phyloP scores from a whole-genome alignment of 2,888 invertebrate genomes.

The Synergus umbraculus region DNA sequence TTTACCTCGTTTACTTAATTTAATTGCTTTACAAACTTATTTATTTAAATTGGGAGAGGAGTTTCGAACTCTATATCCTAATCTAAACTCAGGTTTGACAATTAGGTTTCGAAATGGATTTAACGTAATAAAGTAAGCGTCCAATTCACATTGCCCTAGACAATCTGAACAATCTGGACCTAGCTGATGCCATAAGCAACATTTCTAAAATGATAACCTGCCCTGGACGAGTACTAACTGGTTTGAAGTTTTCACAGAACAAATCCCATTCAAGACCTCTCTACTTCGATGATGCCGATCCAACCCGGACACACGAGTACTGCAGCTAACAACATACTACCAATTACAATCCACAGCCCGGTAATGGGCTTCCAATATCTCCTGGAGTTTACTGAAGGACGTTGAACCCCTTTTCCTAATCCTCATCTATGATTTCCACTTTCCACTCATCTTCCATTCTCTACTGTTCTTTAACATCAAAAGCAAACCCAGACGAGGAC shows the following conservation, averaged over 20 bases:
- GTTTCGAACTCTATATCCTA: not conserved
- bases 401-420: slow-evolving; percentile 28
- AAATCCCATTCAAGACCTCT: slow-evolving; percentile 2
- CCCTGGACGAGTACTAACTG: not conserved
- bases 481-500: not conserved
- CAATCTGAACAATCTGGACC: not conserved
- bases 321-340: slow-evolving; percentile 53
- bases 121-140: not conserved
- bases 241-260: slow-evolving; percentile 16
- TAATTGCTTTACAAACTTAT: too few relatives aligned
- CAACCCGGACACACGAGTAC: slow-evolving; percentile 2
- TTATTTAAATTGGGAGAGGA: not conserved
- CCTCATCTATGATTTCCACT: not conserved
- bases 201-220: slow-evolving; percentile 22
- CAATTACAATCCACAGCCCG: slow-evolving; percentile 53
- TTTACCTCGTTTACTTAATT: not conserved
- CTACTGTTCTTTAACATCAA: not conserved
- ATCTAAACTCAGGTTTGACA: not conserved
- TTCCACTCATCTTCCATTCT: not conserved
- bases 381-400: slow-evolving; percentile 57
- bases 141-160: not conserved
- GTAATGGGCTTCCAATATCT: slow-evolving; percentile 65
- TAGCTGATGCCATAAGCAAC: slow-evolving; percentile 6
- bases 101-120: not conserved
- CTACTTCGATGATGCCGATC: not conserved